Conservation (phyloP, 1,140 invertebrate species). For the Drosophila watanabei region DNA sequence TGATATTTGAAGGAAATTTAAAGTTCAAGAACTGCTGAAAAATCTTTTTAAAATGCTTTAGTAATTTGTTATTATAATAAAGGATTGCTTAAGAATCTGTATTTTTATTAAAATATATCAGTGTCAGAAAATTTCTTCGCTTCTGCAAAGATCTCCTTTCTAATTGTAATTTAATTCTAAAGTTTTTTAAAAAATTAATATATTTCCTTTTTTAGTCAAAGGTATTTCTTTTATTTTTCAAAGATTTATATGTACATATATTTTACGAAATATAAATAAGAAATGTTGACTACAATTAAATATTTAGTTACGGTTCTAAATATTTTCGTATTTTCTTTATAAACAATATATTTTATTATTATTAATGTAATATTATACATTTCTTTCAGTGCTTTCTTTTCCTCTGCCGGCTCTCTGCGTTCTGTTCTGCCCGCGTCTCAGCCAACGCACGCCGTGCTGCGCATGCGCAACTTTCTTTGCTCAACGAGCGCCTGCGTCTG, state of each 20-base stretch:
- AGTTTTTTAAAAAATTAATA: too few species aligned
- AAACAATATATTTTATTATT: too few species aligned
- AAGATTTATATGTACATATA: too few species aligned
- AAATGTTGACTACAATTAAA: background rate
- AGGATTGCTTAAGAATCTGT: background rate
- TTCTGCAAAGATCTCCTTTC: too few species aligned
- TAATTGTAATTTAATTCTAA: too few species aligned
- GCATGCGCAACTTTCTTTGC: constrained; percentile 71
- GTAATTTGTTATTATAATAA: background rate
- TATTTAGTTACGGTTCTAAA: background rate
- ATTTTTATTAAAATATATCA: background rate
- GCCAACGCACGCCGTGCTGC: constrained; percentile 36
- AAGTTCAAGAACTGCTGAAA: background rate
- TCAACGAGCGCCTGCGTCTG: constrained; percentile 26
- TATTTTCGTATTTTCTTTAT: background rate
- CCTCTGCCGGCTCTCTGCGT: constrained; percentile 22
- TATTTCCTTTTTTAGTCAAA: too few species aligned
- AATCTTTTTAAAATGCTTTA: background rate
- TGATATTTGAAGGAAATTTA: background rate
- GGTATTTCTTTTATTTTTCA: too few species aligned
- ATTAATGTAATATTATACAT: background rate
- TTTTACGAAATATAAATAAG: too few species aligned
- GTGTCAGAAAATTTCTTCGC: too few species aligned
- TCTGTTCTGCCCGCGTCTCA: constrained; percentile 28
- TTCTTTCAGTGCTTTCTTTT: constrained; percentile 4